These are phyloP conservation scores for Oxygymnocypris stewartii DNA, from an alignment of 2,113 vertebrate species.

Conservation along the genomic window DNA sequence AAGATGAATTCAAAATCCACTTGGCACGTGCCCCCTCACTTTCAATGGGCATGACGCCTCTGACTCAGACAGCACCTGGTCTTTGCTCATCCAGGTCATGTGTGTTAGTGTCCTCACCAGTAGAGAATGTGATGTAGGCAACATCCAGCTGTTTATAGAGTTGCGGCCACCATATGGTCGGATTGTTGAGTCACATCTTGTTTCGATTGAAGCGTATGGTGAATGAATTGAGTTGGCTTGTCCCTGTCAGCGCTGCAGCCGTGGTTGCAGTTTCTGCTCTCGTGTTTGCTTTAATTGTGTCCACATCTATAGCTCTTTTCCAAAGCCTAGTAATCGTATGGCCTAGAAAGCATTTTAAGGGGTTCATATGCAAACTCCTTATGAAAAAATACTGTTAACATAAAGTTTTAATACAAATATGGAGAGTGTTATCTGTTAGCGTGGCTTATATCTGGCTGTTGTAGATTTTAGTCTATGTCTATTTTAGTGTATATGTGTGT, in stretches of 20 bases:
- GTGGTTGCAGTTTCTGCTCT: not conserved
- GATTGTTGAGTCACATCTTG: not conserved
- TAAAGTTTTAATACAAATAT: not conserved
- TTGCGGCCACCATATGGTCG: not conserved
- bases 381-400: not conserved
- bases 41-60: no score
- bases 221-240: not conserved
- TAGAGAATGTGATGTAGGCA: not conserved
- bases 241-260: not conserved
- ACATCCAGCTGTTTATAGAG: conserved; percentile 11
- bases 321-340: not conserved
- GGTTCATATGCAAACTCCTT: not conserved
- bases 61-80: not conserved
- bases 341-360: not conserved
- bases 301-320: not conserved
- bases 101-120: not conserved
- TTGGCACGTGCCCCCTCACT: no score
- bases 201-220: not conserved
- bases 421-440: not conserved
- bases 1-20: no score
- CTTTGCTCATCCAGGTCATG: not conserved
- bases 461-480: not conserved
- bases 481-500: not conserved
- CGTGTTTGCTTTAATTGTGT: not conserved
- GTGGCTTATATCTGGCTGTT: not conserved